These are phyloP conservation scores for Pedionomus torquatus DNA, from an alignment of 2,113 vertebrate genomes.

Conservation along the genomic window DNA sequence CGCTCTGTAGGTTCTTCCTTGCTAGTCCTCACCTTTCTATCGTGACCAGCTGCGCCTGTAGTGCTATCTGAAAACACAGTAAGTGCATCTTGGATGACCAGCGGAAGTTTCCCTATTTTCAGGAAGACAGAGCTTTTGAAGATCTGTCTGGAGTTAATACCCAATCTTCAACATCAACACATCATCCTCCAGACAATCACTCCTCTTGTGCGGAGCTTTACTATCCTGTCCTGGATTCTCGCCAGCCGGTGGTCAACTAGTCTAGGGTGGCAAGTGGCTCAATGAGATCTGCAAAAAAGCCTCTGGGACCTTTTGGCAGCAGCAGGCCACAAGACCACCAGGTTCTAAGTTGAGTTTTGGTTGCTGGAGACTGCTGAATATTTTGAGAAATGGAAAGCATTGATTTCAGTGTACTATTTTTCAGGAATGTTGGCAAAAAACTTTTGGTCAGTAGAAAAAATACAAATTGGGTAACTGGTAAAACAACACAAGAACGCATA, in stretches of 20 bases:
- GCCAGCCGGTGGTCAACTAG: neutral
- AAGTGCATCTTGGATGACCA: neutral
- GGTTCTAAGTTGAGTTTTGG: neutral
- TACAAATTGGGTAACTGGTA: neutral
- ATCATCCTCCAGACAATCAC: neutral
- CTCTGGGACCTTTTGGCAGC: neutral
- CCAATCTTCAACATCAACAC: neutral
- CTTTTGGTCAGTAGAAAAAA: neutral
- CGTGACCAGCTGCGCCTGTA: neutral
- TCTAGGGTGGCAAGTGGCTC: neutral
- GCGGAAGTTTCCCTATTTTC: neutral
- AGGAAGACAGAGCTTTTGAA: neutral
- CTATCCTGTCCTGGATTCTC: neutral
- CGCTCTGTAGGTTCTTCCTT: neutral
- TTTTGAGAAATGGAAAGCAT: neutral
- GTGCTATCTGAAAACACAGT: neutral
- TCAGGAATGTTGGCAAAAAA: neutral
- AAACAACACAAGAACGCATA: neutral
- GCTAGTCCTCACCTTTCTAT: neutral
- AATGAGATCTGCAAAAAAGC: neutral
- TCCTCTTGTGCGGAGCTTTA: neutral
- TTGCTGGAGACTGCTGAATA: neutral
- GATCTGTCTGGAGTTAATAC: neutral
- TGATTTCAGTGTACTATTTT: neutral
- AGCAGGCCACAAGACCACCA: neutral